Evolutionary conservation across 2,113 vertebrate genomes (phyloP).

Genomic region (Clarias gariepinus): DNA sequence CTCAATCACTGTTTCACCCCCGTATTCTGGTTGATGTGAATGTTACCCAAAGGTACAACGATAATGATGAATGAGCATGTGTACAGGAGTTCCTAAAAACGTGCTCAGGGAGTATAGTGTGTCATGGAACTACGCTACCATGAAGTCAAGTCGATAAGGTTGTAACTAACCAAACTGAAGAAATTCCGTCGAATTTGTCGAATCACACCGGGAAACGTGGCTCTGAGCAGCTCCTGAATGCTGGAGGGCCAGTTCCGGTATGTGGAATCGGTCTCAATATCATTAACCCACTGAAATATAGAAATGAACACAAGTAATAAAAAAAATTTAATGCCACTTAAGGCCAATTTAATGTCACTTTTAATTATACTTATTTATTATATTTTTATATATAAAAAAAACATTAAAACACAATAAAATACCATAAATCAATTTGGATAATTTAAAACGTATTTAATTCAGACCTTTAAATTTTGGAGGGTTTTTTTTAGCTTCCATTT

Average conservation of each 20-base stretch:
- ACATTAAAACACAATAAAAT: too few species aligned
- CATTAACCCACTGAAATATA: constrained; percentile 86
- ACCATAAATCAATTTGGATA: too few species aligned
- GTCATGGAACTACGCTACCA: background rate
- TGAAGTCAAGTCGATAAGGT: background rate
- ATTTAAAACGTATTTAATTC: too few species aligned
- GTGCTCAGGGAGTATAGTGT: background rate
- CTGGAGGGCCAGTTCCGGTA: constrained; percentile 85
- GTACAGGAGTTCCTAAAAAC: background rate
- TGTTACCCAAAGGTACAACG: too few species aligned
- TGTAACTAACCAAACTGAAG: constrained; percentile 87
- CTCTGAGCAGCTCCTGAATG: constrained; percentile 85
- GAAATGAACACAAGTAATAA: constrained; percentile 10
- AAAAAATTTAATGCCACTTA: too few species aligned
- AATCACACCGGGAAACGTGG: constrained; percentile 83
- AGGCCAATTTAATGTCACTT: too few species aligned
- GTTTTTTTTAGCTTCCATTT: background rate
- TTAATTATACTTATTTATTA: background rate
- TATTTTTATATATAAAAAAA: too few species aligned
- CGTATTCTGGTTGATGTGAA: too few species aligned
- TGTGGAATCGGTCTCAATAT: constrained; percentile 86
- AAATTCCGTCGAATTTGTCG: constrained; percentile 89
- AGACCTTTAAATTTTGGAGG: too few species aligned
- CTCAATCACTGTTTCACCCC: too few species aligned
- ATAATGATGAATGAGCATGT: background rate